Base-by-base conservation (phyloP, 2,888 invertebrate species). In the Bugulina stolonifera region DNA sequence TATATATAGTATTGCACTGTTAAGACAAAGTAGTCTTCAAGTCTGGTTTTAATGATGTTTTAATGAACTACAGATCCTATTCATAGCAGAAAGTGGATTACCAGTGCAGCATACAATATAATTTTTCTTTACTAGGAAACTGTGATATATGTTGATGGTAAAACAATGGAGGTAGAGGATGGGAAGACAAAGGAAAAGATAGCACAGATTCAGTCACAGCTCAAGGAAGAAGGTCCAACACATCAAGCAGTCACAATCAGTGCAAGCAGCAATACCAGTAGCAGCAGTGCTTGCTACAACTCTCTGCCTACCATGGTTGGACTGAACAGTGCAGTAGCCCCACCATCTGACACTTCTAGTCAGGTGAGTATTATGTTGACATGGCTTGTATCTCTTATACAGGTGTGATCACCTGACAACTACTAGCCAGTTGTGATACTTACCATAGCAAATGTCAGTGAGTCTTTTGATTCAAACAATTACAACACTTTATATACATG, bases 141-240 rank as follows among this genome's bases (percentile, higher is more conserved):
- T 32, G 64, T 64, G 10, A 64, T 64, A 22, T 64, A 64, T 32
- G 18, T 32, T 27, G 64, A 64, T 27, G 64, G 64, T 64, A 64
- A 64, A 32, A 64, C 64, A 2, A 64, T 64, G 64, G 64, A 64
- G n/a, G 64, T 64, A 34, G 64, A 64, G 25, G 64, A 64, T 64
- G 64, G 64, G 3, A 27, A 64, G 32, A 64, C 64, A 2, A 64
- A 32, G 64, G 32, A 64, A 32, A 64, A 64, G 64, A 64, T 64
- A 64, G 64, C 27, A 3, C 29, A 64, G 10, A 32, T 64, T n/a
- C 64, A 64, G 34, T 64, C 64, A 29, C 64, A 64, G 14, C 22
- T 64, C 10, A 64, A 64, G n/a, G 64, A 64, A 5, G 64, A 64
- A n/a, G 32, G 29, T 29, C 32, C 64, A 27, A 14, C 29, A 27